Conservation (phyloP, 2,797 vertebrate species). For the Acrocephalus scirpaceus region DNA sequence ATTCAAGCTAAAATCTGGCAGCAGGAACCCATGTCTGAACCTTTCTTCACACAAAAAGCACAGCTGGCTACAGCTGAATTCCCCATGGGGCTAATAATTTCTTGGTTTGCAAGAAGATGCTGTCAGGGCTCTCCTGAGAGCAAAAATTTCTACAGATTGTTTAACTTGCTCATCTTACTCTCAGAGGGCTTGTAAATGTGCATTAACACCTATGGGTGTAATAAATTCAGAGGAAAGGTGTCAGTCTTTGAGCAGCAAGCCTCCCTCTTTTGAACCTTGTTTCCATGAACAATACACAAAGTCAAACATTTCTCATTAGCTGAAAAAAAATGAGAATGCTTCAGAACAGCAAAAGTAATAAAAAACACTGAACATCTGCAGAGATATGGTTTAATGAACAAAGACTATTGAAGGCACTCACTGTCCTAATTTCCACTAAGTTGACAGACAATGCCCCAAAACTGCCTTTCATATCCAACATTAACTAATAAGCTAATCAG, state of each 20-base stretch:
- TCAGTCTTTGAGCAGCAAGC: background rate
- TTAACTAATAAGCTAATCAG: constrained; percentile 81
- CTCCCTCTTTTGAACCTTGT: constrained; percentile 20
- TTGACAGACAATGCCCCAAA: constrained; percentile 80
- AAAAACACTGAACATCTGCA: constrained; percentile 78
- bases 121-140: background rate
- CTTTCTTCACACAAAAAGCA: background rate
- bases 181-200: background rate
- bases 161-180: constrained; percentile 1
- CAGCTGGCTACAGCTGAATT: background rate
- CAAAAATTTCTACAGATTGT: background rate
- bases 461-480: constrained; percentile 77
- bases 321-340: constrained; percentile 44
- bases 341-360: constrained; percentile 65
- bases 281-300: background rate
- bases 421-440: constrained; percentile 80
- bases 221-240: constrained; percentile 21
- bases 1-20: background rate
- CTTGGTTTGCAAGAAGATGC: background rate
- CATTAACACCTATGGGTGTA: background rate
- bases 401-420: constrained; percentile 78
- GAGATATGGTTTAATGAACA: constrained; percentile 80
- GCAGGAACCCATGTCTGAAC: accelerated
- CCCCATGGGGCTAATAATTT: background rate
- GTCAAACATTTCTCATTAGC: constrained; percentile 48